Percentiles rank a stretch among this genome's conserved stretches.
These are phyloP conservation scores for Heliconius ethilla DNA, from an alignment of 2,888 invertebrate genomes.

Conservation along the genomic window DNA sequence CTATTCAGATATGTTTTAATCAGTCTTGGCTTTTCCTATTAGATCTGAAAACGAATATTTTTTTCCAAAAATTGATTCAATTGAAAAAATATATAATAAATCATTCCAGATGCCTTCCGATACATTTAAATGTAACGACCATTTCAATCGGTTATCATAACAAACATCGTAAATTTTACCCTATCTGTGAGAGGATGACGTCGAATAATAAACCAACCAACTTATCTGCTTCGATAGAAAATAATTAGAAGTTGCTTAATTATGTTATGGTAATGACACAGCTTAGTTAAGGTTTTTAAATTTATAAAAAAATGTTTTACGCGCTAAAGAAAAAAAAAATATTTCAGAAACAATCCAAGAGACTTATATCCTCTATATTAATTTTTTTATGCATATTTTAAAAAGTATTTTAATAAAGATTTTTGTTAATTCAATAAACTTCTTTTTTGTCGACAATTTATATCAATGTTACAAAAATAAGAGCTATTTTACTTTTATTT, in stretches of 20 bases:
- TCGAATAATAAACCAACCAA: slow-evolving; percentile 69
- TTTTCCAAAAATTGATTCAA: no score
- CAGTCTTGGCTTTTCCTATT: no score
- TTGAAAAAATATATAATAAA: not conserved
- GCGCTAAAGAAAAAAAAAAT: not conserved
- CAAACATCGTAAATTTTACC: slow-evolving; percentile 69
- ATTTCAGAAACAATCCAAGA: no score
- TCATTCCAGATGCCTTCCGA: slow-evolving; percentile 49
- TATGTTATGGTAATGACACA: slow-evolving; percentile 48
- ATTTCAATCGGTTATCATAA: slow-evolving; percentile 64
- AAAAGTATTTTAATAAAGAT: no score
- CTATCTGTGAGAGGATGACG: slow-evolving; percentile 61
- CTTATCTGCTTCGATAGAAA: slow-evolving; percentile 71
- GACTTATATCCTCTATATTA: no score
- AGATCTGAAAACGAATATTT: no score
- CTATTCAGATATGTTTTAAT: no score
- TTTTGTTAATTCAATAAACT: no score
- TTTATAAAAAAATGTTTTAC: not conserved
- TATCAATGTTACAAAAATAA: no score
- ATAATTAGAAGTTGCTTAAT: slow-evolving; percentile 77
- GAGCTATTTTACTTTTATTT: no score
- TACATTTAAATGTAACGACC: slow-evolving; percentile 58
- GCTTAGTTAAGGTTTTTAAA: not conserved
- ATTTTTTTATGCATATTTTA: no score
- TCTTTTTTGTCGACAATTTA: no score